Percentiles rank a stretch among this genome's conserved stretches.
Conservation (phyloP, 2,888 invertebrate species). For the Tinea trinotella region DNA sequence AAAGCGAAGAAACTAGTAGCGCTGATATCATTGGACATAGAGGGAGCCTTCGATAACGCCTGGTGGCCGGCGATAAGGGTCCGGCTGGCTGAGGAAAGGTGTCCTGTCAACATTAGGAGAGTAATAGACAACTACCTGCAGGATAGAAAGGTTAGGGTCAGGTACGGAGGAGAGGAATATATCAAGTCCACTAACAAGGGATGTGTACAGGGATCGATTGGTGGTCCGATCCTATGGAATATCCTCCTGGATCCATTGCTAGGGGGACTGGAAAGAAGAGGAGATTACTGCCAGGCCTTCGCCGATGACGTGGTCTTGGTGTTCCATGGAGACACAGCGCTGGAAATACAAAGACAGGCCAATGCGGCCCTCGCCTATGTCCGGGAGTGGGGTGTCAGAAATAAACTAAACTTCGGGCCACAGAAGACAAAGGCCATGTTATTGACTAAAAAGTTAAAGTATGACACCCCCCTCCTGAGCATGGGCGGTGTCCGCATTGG, state of each 20-base stretch:
- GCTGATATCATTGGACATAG: conserved; percentile 19
- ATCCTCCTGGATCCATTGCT: conserved; percentile 23
- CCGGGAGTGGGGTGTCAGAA: conserved; percentile 20
- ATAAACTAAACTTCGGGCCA: conserved; percentile 23
- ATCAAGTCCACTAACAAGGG: conserved; percentile 19
- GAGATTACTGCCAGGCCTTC: conserved; percentile 24
- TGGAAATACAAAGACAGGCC: too few species aligned
- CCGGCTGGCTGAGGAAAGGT: not conserved
- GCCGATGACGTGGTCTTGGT: conserved; percentile 24
- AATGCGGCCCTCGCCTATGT: conserved; percentile 10
- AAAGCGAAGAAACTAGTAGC: not conserved
- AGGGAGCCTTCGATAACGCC: conserved; percentile 10
- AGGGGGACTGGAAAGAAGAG: not conserved
- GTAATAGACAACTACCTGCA: conserved; percentile 21
- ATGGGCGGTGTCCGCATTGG: conserved; percentile 16
- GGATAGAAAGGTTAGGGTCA: conserved; percentile 18
- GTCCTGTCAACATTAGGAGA: not conserved
- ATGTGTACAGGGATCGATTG: conserved; percentile 24
- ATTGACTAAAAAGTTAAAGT: conserved; percentile 20
- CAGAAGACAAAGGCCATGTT: conserved; percentile 21
- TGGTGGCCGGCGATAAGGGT: conserved; percentile 12
- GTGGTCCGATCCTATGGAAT: conserved; percentile 25
- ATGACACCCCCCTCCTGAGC: conserved; percentile 17
- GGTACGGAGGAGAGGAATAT: conserved; percentile 20
- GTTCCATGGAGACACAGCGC: conserved; percentile 18